phyloP scores from a whole-genome alignment of 2,113 vertebrate genomes.

The Cynocephalus volans region DNA sequence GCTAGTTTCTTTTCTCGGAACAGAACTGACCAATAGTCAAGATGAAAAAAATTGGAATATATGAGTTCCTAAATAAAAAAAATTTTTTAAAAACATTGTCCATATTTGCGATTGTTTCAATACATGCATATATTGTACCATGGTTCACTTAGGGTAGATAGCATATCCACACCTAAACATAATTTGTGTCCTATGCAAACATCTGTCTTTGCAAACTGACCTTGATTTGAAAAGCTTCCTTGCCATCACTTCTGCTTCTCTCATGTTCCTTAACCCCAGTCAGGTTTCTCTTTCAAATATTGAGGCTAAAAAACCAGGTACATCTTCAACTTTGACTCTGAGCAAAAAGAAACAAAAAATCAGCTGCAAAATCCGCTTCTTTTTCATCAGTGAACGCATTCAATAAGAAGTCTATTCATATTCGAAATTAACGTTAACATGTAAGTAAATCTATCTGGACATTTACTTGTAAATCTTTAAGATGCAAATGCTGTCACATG shows the following conservation, averaged over 20 bases:
- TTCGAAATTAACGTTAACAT: background rate
- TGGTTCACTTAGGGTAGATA: no score
- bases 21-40: background rate
- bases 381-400: rapidly evolving
- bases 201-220: background rate
- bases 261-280: background rate
- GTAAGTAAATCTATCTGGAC: no score
- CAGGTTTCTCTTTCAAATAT: background rate
- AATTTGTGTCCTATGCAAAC: background rate
- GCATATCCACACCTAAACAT: background rate
- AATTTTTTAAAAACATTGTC: no score
- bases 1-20: background rate
- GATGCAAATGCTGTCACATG: no score
- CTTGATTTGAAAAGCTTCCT: background rate
- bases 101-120: no score
- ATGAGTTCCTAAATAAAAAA: background rate
- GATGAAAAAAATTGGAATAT: background rate
- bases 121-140: no score
- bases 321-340: no score
- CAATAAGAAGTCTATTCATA: background rate
- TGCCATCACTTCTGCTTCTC: background rate
- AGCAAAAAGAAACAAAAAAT: background rate
- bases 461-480: background rate
- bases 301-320: background rate
- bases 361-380: background rate